Evolutionary conservation across 2,797 vertebrate species (phyloP).

Genomic region (Mormyrus hasselquistii): DNA sequence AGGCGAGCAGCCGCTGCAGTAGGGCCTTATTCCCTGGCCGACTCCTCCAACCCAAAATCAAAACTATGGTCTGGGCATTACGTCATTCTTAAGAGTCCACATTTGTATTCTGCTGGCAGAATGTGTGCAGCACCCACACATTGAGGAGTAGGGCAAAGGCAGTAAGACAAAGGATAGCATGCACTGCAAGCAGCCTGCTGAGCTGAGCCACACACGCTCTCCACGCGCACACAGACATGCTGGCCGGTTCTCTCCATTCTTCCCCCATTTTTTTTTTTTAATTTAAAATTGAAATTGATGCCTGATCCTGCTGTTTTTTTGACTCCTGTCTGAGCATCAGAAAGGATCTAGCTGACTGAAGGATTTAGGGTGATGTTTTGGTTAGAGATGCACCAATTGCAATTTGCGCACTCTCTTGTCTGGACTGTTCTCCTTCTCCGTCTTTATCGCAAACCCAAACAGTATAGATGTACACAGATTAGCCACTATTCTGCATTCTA

Average conservation of each 20-base stretch:
- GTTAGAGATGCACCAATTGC: neutral
- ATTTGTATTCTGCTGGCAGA: neutral
- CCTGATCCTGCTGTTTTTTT: neutral
- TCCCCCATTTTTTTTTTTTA: neutral
- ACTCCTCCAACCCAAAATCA: neutral
- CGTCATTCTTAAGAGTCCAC: neutral
- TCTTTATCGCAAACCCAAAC: too few species aligned
- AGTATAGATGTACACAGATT: too few species aligned
- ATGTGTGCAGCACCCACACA: neutral
- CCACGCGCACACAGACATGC: neutral
- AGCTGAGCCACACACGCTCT: neutral
- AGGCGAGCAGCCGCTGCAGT: too few species aligned
- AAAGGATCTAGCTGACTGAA: neutral
- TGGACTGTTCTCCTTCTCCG: too few species aligned
- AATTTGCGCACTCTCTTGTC: neutral
- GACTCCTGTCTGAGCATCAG: neutral
- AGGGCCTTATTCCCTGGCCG: neutral
- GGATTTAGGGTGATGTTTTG: neutral
- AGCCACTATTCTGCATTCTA: too few species aligned
- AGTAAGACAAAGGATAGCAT: neutral
- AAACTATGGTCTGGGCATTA: neutral
- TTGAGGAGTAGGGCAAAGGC: slow-evolving; percentile 3
- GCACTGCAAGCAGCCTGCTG: neutral
- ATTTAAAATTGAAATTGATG: neutral
- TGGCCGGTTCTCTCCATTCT: neutral